Base-by-base conservation (phyloP, 92 coral and sea anemone genomes). In the Porites divaricata region DNA sequence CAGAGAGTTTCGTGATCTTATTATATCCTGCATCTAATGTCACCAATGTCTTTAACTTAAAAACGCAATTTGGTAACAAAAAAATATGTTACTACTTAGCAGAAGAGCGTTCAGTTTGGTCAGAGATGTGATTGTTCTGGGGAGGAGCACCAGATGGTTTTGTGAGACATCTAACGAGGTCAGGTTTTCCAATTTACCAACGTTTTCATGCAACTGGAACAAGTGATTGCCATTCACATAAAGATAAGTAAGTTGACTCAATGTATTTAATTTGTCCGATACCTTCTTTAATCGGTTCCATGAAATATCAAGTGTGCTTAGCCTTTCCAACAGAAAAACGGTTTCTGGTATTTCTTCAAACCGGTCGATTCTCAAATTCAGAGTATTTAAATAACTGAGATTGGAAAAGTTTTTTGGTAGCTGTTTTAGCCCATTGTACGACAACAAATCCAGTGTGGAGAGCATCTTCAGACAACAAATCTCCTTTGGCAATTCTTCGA, bases 391-490 rank as follows among this genome's bases (percentile, higher is more conserved):
- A 19, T 53, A 41, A 14, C 78, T 57, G 15, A 74, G 64, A 1
- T 24, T 17, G 9, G 62, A 52, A 10, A 74, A n/a, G 50, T 15
- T 54, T 22, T 20, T 59, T 13, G 78, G 78, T 22, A 74, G 49
- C 24, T 17, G 52, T 0, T 25, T 10, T 25, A 74, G 53, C 24
- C 53, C 63, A 57, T 74, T 74, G 19, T 12, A 53, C 0, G 78
- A 74, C 12, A 74, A 74, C 12, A 74, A 21, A 59, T 74, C 78
- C 14, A 74, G 78, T 21, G 14, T 53, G 78, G 12, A 19, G 6
- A 74, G 64, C 78, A 1, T 74, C 78, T 23, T 74, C 22, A 74
- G 53, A 58, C 24, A 63, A 52, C 78, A 52, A 22, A 74, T 14
- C 22, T 15, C 53, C 2, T 53, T 57, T 13, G 78, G 78, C 23